Base-by-base conservation (phyloP, 92 coral and sea anemone species). In the Diadumene lineata region DNA sequence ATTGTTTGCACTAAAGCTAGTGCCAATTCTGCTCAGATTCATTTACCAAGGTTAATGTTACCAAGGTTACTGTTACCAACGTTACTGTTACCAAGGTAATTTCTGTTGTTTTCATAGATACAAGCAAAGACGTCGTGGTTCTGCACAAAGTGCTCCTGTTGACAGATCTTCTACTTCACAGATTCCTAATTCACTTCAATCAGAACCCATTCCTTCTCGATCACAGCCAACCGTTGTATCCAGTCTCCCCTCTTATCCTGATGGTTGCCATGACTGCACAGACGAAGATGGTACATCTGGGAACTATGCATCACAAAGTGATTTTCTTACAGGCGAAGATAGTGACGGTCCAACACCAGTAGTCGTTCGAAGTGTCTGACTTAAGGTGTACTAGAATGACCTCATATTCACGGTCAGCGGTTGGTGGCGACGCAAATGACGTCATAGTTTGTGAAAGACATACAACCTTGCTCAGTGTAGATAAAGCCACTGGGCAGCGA, bases 181-280 rank as follows among this genome's bases (percentile, higher is more conserved):
- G 15, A 62, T 43, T n/a, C n/a, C n/a, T n/a, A n/a, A n/a, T n/a
- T n/a, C n/a, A n/a, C n/a, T 27, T 30, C 43, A 30, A 28, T 19
- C 38, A 38, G 31, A 60, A 28, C 43, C 68, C n/a, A 23, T 58
- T 10, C 30, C 38, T 29, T 13, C 38, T 23, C 58, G n/a, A 53
- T 38, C 48, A 38, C 48, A 13, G 48, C 48, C 6, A 38, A 38
- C 48, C 13, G n/a, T n/a, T 4, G 13, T 38, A 38, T 13, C 48
- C 48, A 38, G 48, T n/a, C n/a, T n/a, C n/a, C 10, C 31, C 11
- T 62, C 68, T 10, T 62, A 62, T 43, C 68, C 68, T 10, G 68
- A 62, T 22, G 32, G 23, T 27, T 27, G 32, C 32, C 31, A 60
- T 27, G 32, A 60, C 65, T 7, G n/a, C n/a, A 62, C 68, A 1